Evolutionary conservation across 2,888 invertebrate genomes (phyloP).

Genomic region (Pomacea canaliculata): DNA sequence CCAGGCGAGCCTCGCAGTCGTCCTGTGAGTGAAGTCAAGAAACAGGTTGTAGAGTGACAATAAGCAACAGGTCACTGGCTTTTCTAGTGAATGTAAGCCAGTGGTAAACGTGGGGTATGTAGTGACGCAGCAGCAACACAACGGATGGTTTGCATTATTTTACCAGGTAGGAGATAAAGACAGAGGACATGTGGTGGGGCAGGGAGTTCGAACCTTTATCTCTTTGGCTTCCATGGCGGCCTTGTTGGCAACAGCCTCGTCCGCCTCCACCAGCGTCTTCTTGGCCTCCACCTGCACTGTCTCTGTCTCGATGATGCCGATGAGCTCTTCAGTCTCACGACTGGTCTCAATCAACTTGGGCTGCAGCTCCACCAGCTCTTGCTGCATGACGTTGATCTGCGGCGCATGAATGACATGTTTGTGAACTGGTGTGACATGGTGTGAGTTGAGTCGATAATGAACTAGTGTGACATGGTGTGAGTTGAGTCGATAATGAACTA

Average conservation of each 20-base stretch:
- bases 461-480: no score
- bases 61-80: no score
- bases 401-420: constrained; percentile 51
- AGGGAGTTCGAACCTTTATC: constrained; percentile 61
- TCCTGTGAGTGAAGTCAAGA: constrained; percentile 42
- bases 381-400: constrained; percentile 66
- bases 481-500: no score
- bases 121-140: not conserved
- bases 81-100: no score
- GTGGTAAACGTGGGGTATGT: no score
- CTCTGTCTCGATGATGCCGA: constrained; percentile 66
- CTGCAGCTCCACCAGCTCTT: constrained; percentile 65
- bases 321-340: constrained; percentile 66
- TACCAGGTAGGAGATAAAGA: not conserved
- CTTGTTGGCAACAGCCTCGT: constrained; percentile 65
- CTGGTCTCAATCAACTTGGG: constrained; percentile 67
- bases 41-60: no score
- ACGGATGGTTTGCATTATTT: not conserved
- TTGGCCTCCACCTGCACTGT: constrained; percentile 66
- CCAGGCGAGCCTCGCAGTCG: constrained; percentile 68
- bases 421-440: constrained; percentile 51
- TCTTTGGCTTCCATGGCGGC: constrained; percentile 65
- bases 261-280: constrained; percentile 64
- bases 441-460: not conserved
- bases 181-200: not conserved